Conservation (phyloP, 2,888 invertebrate genomes). For the Taphrorychus bicolor region DNA sequence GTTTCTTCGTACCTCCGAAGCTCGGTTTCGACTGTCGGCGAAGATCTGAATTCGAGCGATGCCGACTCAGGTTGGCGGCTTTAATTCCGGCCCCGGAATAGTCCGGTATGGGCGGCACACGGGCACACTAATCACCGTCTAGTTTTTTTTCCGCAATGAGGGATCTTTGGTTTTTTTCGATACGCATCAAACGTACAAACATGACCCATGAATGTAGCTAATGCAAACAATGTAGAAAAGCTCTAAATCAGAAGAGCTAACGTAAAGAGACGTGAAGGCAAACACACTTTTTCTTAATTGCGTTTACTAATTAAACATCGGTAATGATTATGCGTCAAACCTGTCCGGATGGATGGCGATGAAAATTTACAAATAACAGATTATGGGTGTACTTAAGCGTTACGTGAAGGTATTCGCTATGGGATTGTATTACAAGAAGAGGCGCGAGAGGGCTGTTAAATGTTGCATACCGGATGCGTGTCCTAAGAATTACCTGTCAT, state of each 20-base stretch:
- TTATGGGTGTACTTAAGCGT: conserved; percentile 23
- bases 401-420: conserved; percentile 28
- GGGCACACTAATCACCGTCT: neutral
- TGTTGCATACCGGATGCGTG: too few species aligned
- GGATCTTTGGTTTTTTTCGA: too few species aligned
- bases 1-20: conserved; percentile 35
- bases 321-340: conserved; percentile 5
- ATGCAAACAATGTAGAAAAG: neutral
- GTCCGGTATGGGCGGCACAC: neutral
- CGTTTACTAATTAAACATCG: conserved; percentile 1
- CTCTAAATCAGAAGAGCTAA: conserved; percentile 3
- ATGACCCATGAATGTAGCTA: neutral
- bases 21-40: conserved; percentile 35
- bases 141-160: too few species aligned
- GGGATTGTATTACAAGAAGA: conserved; percentile 4
- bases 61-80: conserved; percentile 6
- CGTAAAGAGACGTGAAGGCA: neutral
- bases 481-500: too few species aligned
- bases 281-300: conserved; percentile 2
- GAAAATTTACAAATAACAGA: conserved; percentile 11
- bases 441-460: too few species aligned
- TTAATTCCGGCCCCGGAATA: neutral
- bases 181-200: neutral
- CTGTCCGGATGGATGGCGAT: neutral
- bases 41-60: conserved; percentile 21